Evolutionary conservation across 1,140 invertebrate species (phyloP), one percentile per base, ranked within the genome.

Genomic region (Parapsyche elsis): DNA sequence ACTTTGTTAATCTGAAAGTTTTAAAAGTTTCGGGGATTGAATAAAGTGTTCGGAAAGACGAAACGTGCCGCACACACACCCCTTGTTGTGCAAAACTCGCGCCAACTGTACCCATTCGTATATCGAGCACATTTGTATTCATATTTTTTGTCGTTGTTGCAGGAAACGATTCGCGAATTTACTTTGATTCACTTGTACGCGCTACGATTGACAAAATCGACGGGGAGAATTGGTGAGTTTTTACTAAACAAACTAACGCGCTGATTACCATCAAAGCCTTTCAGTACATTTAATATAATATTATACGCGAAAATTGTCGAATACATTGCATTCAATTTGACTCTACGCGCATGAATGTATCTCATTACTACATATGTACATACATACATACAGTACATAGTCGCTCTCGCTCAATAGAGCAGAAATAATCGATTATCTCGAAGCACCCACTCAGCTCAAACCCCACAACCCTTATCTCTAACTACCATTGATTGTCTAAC

Each of bases 381-480:
- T 24, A 57, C 4, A 12, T 12, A 24, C 5, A 7, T 12, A 12
- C 12, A 7, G 5, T 16, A 24, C n/a, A 21, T 16, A 57, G 2
- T 57, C 16, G 14, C 64, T 23, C 64, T 70, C 16, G 24, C 64
- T 23, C 71, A 73, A 73, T 73, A 73, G 71, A 12, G 12, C 38
- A 14, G 71, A 73, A 73, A 73, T 73, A 73, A 73, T 73, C 71
- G 71, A 30, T 73, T 73, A 73, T 73, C 71, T 73, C 30, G 71
- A 9, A 30, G 71, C 71, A 26, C 71, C 71, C 71, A 73, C 71
- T 73, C 71, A 14, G 23, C 38, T 38, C 30, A 38, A 38, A 57
- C 14, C 14, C 30, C 30, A 38, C 30, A 38, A 38, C 1, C 30
- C 30, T 38, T 38, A 38, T 38, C 30, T 38, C 30, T 38, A 38